phyloP scores from a whole-genome alignment of 2,113 vertebrate species.

The Geococcyx californianus region DNA sequence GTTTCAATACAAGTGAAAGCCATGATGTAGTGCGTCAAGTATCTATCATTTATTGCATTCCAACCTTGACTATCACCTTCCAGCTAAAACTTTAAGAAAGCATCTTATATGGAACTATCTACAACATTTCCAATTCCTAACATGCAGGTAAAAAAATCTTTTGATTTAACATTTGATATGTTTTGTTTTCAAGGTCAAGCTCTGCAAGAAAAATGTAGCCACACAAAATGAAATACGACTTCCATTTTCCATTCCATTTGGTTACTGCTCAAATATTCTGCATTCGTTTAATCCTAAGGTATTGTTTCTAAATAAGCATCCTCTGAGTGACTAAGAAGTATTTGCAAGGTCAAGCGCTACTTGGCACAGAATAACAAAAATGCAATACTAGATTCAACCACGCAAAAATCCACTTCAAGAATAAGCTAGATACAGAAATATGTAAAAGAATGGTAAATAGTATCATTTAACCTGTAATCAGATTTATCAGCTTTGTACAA shows the following conservation, averaged over 20 bases:
- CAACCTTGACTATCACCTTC: conserved; percentile 74
- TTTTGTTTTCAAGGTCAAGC: conserved; percentile 77
- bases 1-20: neutral
- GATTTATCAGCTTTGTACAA: neutral
- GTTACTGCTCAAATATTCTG: conserved; percentile 71
- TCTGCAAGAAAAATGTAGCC: conserved; percentile 68
- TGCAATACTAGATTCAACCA: neutral
- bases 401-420: neutral
- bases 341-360: conserved; percentile 65
- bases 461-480: neutral
- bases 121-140: conserved; percentile 69
- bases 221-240: conserved; percentile 76
- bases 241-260: conserved; percentile 72
- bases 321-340: conserved; percentile 21
- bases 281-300: conserved; percentile 62
- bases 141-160: conserved; percentile 57
- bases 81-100: conserved; percentile 50
- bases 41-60: conserved; percentile 47
- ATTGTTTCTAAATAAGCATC: conserved; percentile 11
- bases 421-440: neutral
- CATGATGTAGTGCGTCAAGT: neutral
- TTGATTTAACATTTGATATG: conserved; percentile 77
- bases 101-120: conserved; percentile 15
- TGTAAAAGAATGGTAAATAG: neutral
- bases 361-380: conserved; percentile 15